These are phyloP conservation scores for Phyllopteryx taeniolatus DNA, from an alignment of 2,113 vertebrate genomes.

Conservation along the genomic window DNA sequence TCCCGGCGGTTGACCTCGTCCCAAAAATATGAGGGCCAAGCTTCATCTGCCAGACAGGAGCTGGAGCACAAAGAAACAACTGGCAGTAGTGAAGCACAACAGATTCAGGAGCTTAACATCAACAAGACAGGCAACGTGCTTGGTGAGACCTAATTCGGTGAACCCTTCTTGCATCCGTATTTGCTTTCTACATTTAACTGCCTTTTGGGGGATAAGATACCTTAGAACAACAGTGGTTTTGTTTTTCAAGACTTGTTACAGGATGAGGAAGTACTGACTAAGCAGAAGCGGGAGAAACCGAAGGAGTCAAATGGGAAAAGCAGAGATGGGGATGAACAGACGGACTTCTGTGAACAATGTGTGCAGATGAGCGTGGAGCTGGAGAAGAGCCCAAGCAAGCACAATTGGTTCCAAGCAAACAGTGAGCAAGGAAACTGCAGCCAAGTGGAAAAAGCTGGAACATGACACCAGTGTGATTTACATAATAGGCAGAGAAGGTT, in stretches of 20 bases:
- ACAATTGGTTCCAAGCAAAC: conserved; percentile 72
- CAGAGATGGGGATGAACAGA: conserved; percentile 62
- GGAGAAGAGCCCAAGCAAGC: conserved; percentile 68
- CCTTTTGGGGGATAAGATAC: conserved; percentile 8
- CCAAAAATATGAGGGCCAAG: conserved; percentile 26
- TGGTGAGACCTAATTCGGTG: conserved; percentile 42
- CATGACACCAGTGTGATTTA: conserved; percentile 50
- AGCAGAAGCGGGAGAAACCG: conserved; percentile 54
- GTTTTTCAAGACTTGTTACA: conserved; percentile 66
- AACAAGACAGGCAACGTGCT: conserved; percentile 20
- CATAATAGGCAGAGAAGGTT: conserved; percentile 40
- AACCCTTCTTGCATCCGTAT: conserved; percentile 9
- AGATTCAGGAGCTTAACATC: conserved; percentile 12
- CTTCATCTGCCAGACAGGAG: neutral
- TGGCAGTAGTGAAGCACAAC: neutral
- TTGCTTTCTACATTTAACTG: conserved; percentile 34
- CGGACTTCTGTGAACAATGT: conserved; percentile 73
- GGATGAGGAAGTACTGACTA: conserved; percentile 57
- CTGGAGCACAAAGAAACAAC: conserved; percentile 13
- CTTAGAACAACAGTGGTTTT: conserved; percentile 26
- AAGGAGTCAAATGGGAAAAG: conserved; percentile 60
- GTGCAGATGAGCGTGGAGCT: conserved; percentile 67
- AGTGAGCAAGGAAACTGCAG: conserved; percentile 68
- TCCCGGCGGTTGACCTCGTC: conserved; percentile 11
- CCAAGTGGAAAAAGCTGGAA: conserved; percentile 45